These are phyloP conservation scores for Caenorhabditis latens DNA, from an alignment of 1,140 invertebrate genomes.

Conservation along the genomic window DNA sequence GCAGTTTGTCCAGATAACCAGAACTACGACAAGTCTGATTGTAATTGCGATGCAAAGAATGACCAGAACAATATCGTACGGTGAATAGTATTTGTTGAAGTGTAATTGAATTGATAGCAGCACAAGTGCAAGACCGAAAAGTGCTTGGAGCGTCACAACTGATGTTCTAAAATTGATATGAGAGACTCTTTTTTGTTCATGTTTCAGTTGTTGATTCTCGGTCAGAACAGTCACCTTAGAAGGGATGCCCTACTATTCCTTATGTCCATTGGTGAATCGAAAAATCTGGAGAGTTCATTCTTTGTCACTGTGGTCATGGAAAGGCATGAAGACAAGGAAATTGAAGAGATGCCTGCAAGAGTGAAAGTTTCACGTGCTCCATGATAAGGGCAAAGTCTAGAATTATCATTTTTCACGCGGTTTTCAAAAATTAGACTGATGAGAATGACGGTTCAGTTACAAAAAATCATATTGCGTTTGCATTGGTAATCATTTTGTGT, in stretches of 20 bases:
- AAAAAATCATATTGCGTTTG: conserved; percentile 34
- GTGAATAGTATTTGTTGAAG: conserved; percentile 26
- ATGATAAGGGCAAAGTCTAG: neutral
- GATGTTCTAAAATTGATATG: conserved; percentile 5
- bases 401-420: conserved; percentile 33
- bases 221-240: neutral
- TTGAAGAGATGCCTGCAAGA: conserved; percentile 18
- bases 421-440: conserved; percentile 13
- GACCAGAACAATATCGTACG: conserved; percentile 37
- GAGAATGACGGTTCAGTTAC: neutral
- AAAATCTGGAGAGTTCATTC: conserved; percentile 40
- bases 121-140: conserved; percentile 31
- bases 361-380: neutral
- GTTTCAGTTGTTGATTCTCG: neutral
- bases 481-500: neutral
- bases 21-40: conserved; percentile 24
- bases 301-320: conserved; percentile 34
- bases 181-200: neutral
- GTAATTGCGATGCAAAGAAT: conserved; percentile 41
- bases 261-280: conserved; percentile 33
- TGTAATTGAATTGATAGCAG: conserved; percentile 41
- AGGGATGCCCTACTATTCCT: conserved; percentile 19
- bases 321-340: conserved; percentile 18
- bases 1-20: conserved; percentile 51
- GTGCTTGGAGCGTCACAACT: conserved; percentile 32